These are phyloP conservation scores for Chlorocebus sabaeus DNA, from an alignment of 2,113 vertebrate species.

Conservation along the genomic window DNA sequence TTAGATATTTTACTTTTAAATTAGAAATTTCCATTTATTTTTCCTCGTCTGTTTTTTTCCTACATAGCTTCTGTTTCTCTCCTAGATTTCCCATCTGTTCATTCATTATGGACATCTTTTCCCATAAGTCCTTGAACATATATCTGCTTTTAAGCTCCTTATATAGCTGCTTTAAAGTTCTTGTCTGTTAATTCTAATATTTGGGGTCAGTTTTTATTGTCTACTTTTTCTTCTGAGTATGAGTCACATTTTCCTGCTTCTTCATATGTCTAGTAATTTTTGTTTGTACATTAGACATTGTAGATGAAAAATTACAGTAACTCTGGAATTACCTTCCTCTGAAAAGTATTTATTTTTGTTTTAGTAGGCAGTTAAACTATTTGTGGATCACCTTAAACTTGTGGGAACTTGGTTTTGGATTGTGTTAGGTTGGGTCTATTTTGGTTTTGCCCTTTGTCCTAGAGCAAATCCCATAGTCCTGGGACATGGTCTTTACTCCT, in stretches of 20 bases:
- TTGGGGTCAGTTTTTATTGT: neutral
- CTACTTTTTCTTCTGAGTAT: neutral
- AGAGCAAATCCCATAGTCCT: neutral
- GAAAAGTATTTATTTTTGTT: slow-evolving; percentile 16
- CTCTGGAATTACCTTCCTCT: neutral
- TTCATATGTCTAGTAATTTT: slow-evolving; percentile 16
- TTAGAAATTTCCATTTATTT: neutral
- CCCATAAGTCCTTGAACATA: neutral
- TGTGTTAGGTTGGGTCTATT: neutral
- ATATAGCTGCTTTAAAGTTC: neutral
- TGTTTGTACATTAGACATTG: neutral
- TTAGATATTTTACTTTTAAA: neutral
- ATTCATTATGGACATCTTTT: slow-evolving; percentile 20
- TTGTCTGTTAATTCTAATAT: neutral
- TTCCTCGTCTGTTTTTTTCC: neutral
- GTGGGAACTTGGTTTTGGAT: neutral
- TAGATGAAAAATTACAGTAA: neutral
- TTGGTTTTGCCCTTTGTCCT: neutral
- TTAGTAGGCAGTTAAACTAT: slow-evolving; percentile 4
- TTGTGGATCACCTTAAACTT: neutral
- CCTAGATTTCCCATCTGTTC: neutral
- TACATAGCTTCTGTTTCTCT: neutral
- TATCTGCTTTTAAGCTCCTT: neutral
- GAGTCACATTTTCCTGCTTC: neutral
- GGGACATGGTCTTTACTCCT: neutral